Conservation (phyloP, 2,797 vertebrate genomes). For the Enteromius radiatus region DNA sequence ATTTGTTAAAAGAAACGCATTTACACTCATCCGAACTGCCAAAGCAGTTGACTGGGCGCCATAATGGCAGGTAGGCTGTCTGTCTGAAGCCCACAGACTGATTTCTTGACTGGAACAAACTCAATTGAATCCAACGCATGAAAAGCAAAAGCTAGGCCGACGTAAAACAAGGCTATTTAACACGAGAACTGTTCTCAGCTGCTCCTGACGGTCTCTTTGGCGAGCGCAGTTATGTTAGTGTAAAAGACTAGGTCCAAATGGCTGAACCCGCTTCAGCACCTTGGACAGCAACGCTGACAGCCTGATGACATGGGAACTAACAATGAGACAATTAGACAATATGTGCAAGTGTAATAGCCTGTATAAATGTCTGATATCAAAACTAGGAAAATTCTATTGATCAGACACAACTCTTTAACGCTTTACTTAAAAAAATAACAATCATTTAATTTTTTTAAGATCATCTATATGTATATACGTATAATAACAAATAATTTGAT, state of each 20-base stretch:
- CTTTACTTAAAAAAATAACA: neutral
- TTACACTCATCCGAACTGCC: constrained; percentile 45
- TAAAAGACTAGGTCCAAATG: constrained; percentile 32
- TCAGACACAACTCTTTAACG: no score
- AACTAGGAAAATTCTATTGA: neutral
- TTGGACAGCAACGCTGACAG: constrained; percentile 68
- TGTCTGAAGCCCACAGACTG: constrained; percentile 68
- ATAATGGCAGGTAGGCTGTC: constrained; percentile 56
- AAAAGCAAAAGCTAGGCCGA: constrained; percentile 18
- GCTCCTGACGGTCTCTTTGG: constrained; percentile 44
- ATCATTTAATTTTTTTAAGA: neutral
- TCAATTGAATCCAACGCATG: neutral
- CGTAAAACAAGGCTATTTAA: constrained; percentile 33
- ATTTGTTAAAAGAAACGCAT: constrained; percentile 67
- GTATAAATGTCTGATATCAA: neutral
- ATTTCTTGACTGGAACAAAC: constrained; percentile 56
- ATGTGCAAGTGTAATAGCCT: constrained; percentile 17
- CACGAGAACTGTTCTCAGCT: constrained; percentile 47
- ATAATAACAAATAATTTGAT: neutral
- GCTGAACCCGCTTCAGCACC: constrained; percentile 71
- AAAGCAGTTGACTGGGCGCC: constrained; percentile 51
- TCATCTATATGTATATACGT: neutral
- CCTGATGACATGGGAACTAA: constrained; percentile 18
- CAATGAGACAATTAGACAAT: constrained; percentile 37
- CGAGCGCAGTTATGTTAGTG: constrained; percentile 17